These are phyloP conservation scores for Epirrhoe alternata DNA, from an alignment of 2,888 invertebrate species.

Conservation along the genomic window DNA sequence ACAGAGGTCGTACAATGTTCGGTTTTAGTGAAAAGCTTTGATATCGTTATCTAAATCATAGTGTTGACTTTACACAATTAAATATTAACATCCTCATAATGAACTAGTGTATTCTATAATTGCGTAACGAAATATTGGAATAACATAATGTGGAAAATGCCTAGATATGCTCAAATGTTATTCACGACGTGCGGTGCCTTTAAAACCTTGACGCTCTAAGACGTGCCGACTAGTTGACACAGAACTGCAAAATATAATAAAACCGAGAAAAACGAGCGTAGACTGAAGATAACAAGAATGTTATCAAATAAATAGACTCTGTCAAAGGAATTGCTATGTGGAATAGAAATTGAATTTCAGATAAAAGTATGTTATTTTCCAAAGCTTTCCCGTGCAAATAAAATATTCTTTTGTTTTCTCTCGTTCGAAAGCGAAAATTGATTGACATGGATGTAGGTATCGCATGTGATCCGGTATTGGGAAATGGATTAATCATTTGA, in stretches of 20 bases:
- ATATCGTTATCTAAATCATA: too few species aligned
- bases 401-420: background rate
- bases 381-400: slow-evolving; percentile 1
- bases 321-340: slow-evolving; percentile 13
- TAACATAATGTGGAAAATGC: too few species aligned
- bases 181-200: background rate
- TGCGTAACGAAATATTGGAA: too few species aligned
- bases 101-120: too few species aligned
- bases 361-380: slow-evolving; percentile 10
- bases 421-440: background rate
- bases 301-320: slow-evolving; percentile 15
- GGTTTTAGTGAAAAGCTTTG: too few species aligned
- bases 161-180: too few species aligned
- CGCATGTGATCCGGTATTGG: background rate
- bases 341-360: slow-evolving; percentile 12
- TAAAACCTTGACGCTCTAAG: background rate
- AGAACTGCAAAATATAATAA: slow-evolving; percentile 7
- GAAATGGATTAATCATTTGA: background rate
- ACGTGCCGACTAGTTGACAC: slow-evolving; percentile 1
- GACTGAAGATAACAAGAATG: slow-evolving; percentile 1
- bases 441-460: background rate
- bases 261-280: background rate
- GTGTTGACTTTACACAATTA: too few species aligned
- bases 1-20: too few species aligned
- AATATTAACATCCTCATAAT: too few species aligned